These are phyloP conservation scores for Drosophila persimilis DNA, from an alignment of 1,140 invertebrate genomes.

Conservation along the genomic window DNA sequence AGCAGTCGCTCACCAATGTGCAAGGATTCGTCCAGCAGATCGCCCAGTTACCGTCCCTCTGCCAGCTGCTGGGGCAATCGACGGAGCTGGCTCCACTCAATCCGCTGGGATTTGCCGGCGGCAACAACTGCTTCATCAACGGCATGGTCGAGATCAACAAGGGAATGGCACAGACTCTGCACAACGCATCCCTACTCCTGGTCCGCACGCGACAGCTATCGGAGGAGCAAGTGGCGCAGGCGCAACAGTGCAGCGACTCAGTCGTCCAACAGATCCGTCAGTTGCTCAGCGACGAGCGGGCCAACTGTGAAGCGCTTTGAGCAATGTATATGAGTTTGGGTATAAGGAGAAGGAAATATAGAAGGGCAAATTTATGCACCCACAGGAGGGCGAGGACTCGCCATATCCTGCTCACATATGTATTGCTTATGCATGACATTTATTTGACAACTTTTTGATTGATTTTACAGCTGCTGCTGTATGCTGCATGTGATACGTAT, in stretches of 20 bases:
- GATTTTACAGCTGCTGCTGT: constrained; percentile 76
- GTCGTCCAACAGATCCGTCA: constrained; percentile 43
- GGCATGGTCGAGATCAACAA: constrained; percentile 55
- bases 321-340: not conserved
- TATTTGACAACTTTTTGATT: constrained; percentile 82
- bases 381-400: constrained; percentile 28
- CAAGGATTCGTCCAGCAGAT: constrained; percentile 58
- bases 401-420: constrained; percentile 50
- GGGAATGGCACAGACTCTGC: constrained; percentile 56
- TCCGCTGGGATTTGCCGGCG: constrained; percentile 19
- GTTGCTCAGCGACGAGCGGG: constrained; percentile 54
- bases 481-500: not conserved
- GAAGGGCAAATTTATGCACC: constrained; percentile 69
- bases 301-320: constrained; percentile 46
- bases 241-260: constrained; percentile 35
- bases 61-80: constrained; percentile 24
- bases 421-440: constrained; percentile 75
- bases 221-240: constrained; percentile 41
- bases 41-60: constrained; percentile 40
- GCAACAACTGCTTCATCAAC: constrained; percentile 54
- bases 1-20: constrained; percentile 33
- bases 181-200: constrained; percentile 53
- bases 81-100: constrained; percentile 20
- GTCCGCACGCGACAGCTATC: constrained; percentile 45
- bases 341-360: constrained; percentile 46